Base-by-base conservation (phyloP, 2,113 vertebrate genomes). In the Dolichallabes microphthalmus region DNA sequence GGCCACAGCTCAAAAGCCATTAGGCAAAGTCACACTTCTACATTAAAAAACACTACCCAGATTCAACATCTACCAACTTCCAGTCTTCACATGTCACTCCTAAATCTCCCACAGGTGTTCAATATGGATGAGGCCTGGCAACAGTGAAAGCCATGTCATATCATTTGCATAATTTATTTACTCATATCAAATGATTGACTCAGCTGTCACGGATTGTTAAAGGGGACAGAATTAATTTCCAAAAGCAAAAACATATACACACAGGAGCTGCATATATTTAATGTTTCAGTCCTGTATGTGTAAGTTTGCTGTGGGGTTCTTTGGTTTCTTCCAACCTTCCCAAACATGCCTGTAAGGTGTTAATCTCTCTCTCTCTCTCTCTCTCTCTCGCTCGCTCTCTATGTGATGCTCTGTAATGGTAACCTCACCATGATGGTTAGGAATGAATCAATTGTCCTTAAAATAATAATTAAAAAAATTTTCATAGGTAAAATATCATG, bases 1-100 rank as follows among this genome's bases (percentile, higher is more conserved):
- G n/a, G 66, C 61, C 68, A 69, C 74, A 87, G 73, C 75, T 75
- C 82, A 71, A 69, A 84, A 32, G 80, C 85, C 30, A 88, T 68
- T 80, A 86, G 64, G 74, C 20, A 86, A 74, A 86, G 52, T 85
- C 89, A 86, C 84, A n/a, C 84, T 58, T 0, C 74, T 25, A 39
- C 80, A 60, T 73, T 58, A 50, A 39, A 11, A 87, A 73, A 45
- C 39, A 14, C 84, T 60, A n/a, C 81, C 77, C 69, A 61, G 52
- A 78, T 61, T 45, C 30, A 50, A 74, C 80, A 52, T 35, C 17
- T 19, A 74, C 9, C 25, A 25, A 53, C 45, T 45, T 45, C 45
- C 45, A 7, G 7, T 45, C 45, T 45, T 45, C 7, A 45, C 60
- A n/a, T 12, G 10, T 63, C 2, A n/a, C 11, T 32, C 14, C 12